phyloP scores from a whole-genome alignment of 2,888 invertebrate species.

The Hetaerina titia region DNA sequence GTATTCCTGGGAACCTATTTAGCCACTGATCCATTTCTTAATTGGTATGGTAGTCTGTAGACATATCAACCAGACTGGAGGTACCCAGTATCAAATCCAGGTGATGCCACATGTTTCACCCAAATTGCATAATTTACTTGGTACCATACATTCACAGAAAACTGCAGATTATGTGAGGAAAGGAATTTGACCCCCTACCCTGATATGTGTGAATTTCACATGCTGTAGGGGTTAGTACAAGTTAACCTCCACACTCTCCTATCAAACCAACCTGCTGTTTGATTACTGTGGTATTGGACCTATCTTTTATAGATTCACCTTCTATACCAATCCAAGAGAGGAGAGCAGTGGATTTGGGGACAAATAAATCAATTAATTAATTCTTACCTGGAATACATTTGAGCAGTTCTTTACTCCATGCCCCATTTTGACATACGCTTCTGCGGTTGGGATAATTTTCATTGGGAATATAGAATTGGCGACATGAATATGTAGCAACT shows the following conservation, averaged over 20 bases:
- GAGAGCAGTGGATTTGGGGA: too few species aligned
- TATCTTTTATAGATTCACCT: too few species aligned
- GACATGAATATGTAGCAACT: slow-evolving; percentile 75
- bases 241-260: neutral
- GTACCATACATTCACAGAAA: too few species aligned
- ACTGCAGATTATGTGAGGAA: too few species aligned
- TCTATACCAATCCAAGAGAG: too few species aligned
- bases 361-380: neutral
- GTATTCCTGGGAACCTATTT: too few species aligned
- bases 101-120: too few species aligned
- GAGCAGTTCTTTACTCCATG: slow-evolving; percentile 76
- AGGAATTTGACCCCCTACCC: neutral
- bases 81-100: too few species aligned
- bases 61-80: too few species aligned
- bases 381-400: slow-evolving; percentile 75
- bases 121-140: too few species aligned
- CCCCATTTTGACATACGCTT: slow-evolving; percentile 76
- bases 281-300: neutral
- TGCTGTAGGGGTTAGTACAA: neutral
- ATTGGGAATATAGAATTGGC: slow-evolving; percentile 74
- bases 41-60: too few species aligned
- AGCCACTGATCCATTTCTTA: too few species aligned
- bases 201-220: neutral
- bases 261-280: neutral
- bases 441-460: slow-evolving; percentile 72